Evolutionary conservation across 2,113 vertebrate species (phyloP), one percentile per base, ranked within the genome.

Genomic region (Rhineura floridana): DNA sequence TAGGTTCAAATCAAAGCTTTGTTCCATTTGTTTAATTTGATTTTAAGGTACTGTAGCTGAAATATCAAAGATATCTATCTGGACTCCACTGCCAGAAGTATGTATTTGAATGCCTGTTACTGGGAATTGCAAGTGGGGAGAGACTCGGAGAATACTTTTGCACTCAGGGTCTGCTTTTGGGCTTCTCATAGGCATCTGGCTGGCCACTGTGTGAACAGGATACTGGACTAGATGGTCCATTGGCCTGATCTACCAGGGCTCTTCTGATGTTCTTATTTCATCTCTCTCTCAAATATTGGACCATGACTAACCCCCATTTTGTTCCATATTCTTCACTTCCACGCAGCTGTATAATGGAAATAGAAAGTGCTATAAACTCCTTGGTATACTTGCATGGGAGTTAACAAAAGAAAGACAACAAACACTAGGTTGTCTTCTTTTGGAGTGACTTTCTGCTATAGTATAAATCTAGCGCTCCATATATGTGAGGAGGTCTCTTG

Each of bases 1-100:
- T 42, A 87, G 5, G n/a, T 48, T 80, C 82, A 83, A 81, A 15
- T 90, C 5, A 84, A 79, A 6, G 4, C 28, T 89, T 91, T 86
- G 50, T 6, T 48, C 59, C 0, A 33, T 75, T 91, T 75, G 33
- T 81, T 79, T 93, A 84, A 82, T 65, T 52, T 44, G 63, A 50
- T 84, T 90, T 85, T 87, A 83, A 87, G 83, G 11, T 11, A 52
- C 2, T 10, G 36, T 33, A 23, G 69, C 17, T 75, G 13, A 72
- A 63, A 9, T 30, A 39, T 12, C 55, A 81, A n/a, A n/a, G n/a
- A n/a, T n/a, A n/a, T n/a, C n/a, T n/a, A n/a, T n/a, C n/a, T n/a
- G n/a, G n/a, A n/a, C n/a, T n/a, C n/a, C n/a, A n/a, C n/a, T n/a
- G n/a, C n/a, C n/a, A n/a, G n/a, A n/a, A n/a, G n/a, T n/a, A n/a